Percentiles rank a stretch among this genome's conserved stretches.
Conservation (phyloP, 2,888 invertebrate species). For the Scrobipalpa atriplicella region DNA sequence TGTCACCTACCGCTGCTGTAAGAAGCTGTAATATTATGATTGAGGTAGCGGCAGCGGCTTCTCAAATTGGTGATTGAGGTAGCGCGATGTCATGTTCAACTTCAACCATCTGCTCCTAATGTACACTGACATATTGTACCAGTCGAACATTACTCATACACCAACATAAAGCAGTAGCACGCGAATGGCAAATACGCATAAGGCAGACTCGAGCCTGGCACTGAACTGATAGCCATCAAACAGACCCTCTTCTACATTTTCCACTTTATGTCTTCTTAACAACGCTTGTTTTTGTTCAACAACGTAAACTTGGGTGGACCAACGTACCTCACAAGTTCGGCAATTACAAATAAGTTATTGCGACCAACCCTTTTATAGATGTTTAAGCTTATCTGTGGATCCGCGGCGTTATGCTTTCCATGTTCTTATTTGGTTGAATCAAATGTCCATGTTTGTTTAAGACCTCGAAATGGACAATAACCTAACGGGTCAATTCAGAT, state of each 20-base stretch:
- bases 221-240: conserved; percentile 61
- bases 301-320: conserved; percentile 4
- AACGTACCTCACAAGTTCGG: conserved; percentile 51
- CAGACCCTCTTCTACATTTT: conserved; percentile 43
- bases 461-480: conserved; percentile 14
- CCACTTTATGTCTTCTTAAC: background rate
- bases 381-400: conserved; percentile 60
- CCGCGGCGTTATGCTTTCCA: conserved; percentile 48
- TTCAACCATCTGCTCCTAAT: background rate
- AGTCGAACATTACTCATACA: conserved; percentile 33
- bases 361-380: conserved; percentile 57
- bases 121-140: conserved; percentile 16
- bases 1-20: background rate
- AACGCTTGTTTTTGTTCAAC: conserved; percentile 1
- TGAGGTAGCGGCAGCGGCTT: too few species aligned
- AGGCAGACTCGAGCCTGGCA: conserved; percentile 46
- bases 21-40: too few species aligned
- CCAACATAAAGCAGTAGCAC: conserved; percentile 46
- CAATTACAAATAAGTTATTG: conserved; percentile 70
- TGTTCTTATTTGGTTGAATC: conserved; percentile 44
- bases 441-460: conserved; percentile 39
- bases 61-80: too few species aligned
- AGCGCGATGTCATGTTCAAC: background rate
- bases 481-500: background rate
- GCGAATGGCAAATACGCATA: conserved; percentile 48